Conservation (phyloP, 2,797 vertebrate genomes). For the Streptopelia turtur region DNA sequence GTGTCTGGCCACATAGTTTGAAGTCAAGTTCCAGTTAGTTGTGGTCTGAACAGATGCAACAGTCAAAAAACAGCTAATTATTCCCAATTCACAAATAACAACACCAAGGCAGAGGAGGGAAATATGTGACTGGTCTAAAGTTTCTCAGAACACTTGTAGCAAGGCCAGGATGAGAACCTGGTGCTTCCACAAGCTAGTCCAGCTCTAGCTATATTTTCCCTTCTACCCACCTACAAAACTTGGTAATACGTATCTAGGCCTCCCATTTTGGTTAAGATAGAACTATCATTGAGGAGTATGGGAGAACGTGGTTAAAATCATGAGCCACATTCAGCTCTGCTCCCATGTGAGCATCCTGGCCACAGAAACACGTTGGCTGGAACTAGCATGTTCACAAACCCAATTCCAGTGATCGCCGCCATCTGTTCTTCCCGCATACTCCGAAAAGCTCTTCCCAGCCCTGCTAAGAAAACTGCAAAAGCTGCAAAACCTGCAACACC, state of each 20-base stretch:
- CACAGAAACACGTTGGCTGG: not conserved
- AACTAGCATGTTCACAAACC: not conserved
- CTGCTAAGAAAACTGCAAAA: not conserved
- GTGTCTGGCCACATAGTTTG: not conserved
- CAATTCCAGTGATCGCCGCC: not conserved
- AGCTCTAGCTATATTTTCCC: not conserved
- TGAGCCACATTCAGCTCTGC: not conserved
- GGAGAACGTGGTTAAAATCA: not conserved
- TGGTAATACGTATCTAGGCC: not conserved
- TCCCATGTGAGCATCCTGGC: not conserved
- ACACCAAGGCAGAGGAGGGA: not conserved
- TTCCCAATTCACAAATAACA: slow-evolving; percentile 13
- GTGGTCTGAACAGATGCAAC: slow-evolving; percentile 41
- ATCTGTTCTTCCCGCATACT: not conserved
- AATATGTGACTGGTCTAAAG: not conserved
- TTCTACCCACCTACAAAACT: not conserved
- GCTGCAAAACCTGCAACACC: not conserved
- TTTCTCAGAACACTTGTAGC: not conserved
- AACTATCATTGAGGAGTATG: rapidly evolving
- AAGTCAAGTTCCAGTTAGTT: slow-evolving; percentile 33
- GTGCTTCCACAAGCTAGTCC: not conserved
- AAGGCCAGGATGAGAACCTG: not conserved
- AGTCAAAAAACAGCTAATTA: slow-evolving; percentile 36
- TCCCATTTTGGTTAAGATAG: not conserved
- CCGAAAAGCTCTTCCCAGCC: not conserved